A percentile compares a stretch with the other conserved stretches of the same genome.
These are phyloP conservation scores for Xylota sylvarum DNA, from an alignment of 2,888 invertebrate genomes.

Conservation along the genomic window DNA sequence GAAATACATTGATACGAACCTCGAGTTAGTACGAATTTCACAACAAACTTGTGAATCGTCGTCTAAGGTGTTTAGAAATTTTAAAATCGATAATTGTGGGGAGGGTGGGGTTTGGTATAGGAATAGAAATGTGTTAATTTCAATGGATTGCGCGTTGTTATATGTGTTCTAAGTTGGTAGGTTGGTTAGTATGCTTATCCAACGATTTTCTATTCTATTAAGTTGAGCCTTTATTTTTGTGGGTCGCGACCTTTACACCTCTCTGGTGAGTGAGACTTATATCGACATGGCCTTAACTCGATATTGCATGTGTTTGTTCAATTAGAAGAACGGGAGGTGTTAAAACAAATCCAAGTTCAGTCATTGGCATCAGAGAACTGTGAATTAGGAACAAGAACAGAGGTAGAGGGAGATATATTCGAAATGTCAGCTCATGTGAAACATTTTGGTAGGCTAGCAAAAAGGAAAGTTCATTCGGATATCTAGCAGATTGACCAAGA, in stretches of 20 bases:
- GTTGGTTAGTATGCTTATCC: neutral
- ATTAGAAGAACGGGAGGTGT: neutral
- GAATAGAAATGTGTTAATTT: constrained; percentile 35
- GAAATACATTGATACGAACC: neutral
- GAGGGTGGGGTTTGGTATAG: neutral
- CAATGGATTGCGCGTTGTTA: neutral
- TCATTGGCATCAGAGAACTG: neutral
- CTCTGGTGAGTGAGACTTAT: neutral
- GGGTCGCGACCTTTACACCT: constrained; percentile 26
- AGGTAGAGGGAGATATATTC: too few relatives aligned
- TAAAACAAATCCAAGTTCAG: neutral
- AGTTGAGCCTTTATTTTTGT: neutral
- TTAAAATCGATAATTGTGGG: constrained; percentile 28
- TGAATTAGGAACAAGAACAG: neutral
- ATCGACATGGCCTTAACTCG: neutral
- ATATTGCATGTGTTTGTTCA: neutral
- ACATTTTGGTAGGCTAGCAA: too few relatives aligned
- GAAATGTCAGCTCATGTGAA: too few relatives aligned
- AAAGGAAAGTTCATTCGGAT: too few relatives aligned
- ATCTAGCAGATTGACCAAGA: too few relatives aligned
- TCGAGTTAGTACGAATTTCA: constrained; percentile 27
- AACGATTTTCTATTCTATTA: neutral
- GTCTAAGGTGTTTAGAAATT: constrained; percentile 21
- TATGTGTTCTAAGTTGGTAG: neutral
- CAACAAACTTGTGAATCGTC: constrained; percentile 25